Conservation (phyloP, 53 echinoderm and acorn worm genomes). For the Holothuria scabra region DNA sequence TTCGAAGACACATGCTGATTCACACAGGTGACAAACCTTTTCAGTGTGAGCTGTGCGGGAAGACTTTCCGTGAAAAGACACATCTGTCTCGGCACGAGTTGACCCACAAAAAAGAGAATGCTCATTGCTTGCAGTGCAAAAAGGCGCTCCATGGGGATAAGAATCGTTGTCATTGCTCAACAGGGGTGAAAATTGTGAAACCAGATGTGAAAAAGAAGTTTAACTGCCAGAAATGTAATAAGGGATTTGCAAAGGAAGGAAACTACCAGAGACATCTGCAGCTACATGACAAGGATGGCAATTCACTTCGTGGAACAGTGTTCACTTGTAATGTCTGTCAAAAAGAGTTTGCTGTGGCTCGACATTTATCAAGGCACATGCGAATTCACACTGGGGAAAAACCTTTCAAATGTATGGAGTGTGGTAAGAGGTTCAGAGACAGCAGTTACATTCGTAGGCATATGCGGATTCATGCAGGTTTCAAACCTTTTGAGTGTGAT, state of each 20-base stretch:
- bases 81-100: conserved; percentile 30
- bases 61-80: conserved; percentile 38
- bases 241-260: conserved; percentile 44
- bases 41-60: conserved; percentile 49
- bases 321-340: conserved; percentile 12
- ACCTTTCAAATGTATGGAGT: conserved; percentile 48
- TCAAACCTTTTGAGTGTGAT: conserved; percentile 55
- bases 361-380: conserved; percentile 35
- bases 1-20: conserved; percentile 42
- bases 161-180: conserved; percentile 12
- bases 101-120: conserved; percentile 38
- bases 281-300: conserved; percentile 18
- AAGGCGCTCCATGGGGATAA: conserved; percentile 32
- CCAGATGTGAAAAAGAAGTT: conserved; percentile 10
- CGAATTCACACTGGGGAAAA: conserved; percentile 47
- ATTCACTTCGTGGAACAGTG: background rate
- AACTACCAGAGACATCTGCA: conserved; percentile 35
- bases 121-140: conserved; percentile 5
- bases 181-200: background rate
- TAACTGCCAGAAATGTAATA: conserved; percentile 28
- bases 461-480: conserved; percentile 52
- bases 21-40: conserved; percentile 34
- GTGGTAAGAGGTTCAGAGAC: conserved; percentile 45
- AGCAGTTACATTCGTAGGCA: conserved; percentile 52
- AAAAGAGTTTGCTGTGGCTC: conserved; percentile 14